Evolutionary conservation across 2,888 invertebrate genomes (phyloP).

Genomic region (Bellardia pandia): DNA sequence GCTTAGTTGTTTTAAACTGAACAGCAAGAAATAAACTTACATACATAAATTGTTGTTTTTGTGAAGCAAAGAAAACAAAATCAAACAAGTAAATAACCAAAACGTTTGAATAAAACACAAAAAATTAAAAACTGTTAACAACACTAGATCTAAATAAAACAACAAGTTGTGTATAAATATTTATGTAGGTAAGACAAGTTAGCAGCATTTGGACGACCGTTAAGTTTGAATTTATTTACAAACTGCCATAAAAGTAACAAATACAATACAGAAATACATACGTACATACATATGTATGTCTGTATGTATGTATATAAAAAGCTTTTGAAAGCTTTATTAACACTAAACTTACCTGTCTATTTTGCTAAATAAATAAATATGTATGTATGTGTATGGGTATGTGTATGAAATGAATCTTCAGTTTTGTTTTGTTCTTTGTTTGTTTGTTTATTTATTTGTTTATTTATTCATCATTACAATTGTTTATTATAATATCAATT

Average conservation of each 20-base stretch:
- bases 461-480: slow-evolving; percentile 21
- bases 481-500: slow-evolving; percentile 35
- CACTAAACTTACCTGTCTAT: not conserved
- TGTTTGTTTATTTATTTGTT: slow-evolving; percentile 7
- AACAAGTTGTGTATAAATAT: not conserved
- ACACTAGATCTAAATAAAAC: slow-evolving; percentile 50
- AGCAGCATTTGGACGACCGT: slow-evolving; percentile 30
- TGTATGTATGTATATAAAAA: not conserved
- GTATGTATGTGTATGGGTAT: no score
- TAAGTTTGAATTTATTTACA: slow-evolving; percentile 40
- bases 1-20: slow-evolving; percentile 78
- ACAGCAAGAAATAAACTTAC: slow-evolving; percentile 19
- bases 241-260: not conserved
- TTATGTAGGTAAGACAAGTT: not conserved
- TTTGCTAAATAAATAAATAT: not conserved
- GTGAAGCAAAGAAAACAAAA: slow-evolving; percentile 15
- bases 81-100: slow-evolving; percentile 27
- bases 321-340: slow-evolving; percentile 44
- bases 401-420: not conserved
- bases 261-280: not conserved
- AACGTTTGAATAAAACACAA: slow-evolving; percentile 35
- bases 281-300: no score
- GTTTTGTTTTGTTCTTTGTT: not conserved
- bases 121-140: slow-evolving; percentile 60
- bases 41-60: not conserved